Evolutionary conservation across 2,888 invertebrate species (phyloP).

Genomic region (Drosophila multiciliata): DNA sequence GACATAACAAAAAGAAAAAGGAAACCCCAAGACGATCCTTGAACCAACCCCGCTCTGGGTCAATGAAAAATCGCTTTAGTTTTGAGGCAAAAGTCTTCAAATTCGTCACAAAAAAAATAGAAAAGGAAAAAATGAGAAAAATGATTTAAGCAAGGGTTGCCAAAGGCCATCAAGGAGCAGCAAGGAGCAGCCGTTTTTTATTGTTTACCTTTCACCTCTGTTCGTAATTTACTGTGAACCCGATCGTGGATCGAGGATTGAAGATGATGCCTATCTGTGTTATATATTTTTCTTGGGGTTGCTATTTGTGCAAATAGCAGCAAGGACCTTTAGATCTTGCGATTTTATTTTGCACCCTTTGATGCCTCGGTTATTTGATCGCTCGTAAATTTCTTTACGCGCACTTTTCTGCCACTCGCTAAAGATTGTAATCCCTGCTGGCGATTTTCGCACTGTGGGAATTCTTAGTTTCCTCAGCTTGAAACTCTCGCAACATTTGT

Average conservation of each 20-base stretch:
- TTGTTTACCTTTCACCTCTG: slow-evolving; percentile 83
- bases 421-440: slow-evolving; percentile 53
- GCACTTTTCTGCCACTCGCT: slow-evolving; percentile 28
- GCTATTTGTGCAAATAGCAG: slow-evolving; percentile 53
- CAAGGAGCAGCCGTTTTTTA: slow-evolving; percentile 48
- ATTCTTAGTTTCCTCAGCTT: slow-evolving; percentile 47
- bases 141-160: slow-evolving; percentile 70
- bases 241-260: slow-evolving; percentile 49
- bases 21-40: slow-evolving; percentile 66
- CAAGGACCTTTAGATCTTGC: slow-evolving; percentile 58
- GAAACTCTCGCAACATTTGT: slow-evolving; percentile 44
- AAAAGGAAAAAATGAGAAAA: slow-evolving; percentile 43
- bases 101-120: slow-evolving; percentile 69
- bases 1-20: slow-evolving; percentile 55
- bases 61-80: slow-evolving; percentile 76
- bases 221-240: slow-evolving; percentile 82
- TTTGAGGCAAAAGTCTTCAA: slow-evolving; percentile 79
- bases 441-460: slow-evolving; percentile 76
- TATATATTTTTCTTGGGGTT: slow-evolving; percentile 26
- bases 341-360: slow-evolving; percentile 81
- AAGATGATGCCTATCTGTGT: slow-evolving; percentile 50
- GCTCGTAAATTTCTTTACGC: slow-evolving; percentile 74
- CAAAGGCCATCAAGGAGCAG: slow-evolving; percentile 48
- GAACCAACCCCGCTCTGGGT: slow-evolving; percentile 68
- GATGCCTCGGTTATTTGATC: slow-evolving; percentile 81